A percentile compares a stretch with the other conserved stretches of the same genome.
Evolutionary conservation across 1,140 invertebrate genomes (phyloP).

Genomic region (Drosophila sulfurigaster): DNA sequence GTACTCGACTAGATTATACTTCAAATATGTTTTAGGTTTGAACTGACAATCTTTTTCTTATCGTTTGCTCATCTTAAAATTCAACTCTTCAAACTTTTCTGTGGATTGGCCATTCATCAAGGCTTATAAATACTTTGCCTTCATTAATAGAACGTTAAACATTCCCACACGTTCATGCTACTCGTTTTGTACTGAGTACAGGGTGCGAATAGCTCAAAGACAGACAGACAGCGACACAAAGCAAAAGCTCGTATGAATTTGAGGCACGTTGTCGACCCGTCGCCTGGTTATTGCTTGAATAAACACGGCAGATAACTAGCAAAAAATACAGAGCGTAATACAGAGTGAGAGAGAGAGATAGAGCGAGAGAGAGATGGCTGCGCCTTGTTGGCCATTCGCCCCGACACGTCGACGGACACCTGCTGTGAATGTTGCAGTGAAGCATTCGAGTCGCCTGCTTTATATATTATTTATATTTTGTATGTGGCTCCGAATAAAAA

Average conservation of each 20-base stretch:
- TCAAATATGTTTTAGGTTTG: too few relatives aligned
- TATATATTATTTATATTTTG: constrained; percentile 61
- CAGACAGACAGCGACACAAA: background rate
- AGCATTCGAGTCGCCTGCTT: constrained; percentile 65
- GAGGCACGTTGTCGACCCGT: constrained; percentile 36
- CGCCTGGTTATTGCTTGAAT: constrained; percentile 33
- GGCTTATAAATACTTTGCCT: too few relatives aligned
- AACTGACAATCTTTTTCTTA: too few relatives aligned
- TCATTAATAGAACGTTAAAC: too few relatives aligned
- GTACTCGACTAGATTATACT: background rate
- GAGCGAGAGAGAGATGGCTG: background rate
- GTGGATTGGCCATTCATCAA: too few relatives aligned
- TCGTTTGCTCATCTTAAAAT: too few relatives aligned
- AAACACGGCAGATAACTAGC: constrained; percentile 33
- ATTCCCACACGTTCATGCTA: background rate
- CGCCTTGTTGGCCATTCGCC: constrained; percentile 9
- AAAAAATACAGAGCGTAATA: background rate
- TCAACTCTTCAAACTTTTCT: too few relatives aligned
- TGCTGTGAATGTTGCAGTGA: constrained; percentile 58
- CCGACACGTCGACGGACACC: constrained; percentile 26
- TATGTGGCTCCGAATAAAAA: background rate
- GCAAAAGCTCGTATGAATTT: constrained; percentile 47
- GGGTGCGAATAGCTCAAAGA: background rate
- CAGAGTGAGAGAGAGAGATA: background rate
- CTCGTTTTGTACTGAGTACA: background rate